Percentiles rank a stretch among this genome's conserved stretches.
phyloP scores from a whole-genome alignment of 2,113 vertebrate species.

The Hirundichthys speculiger region DNA sequence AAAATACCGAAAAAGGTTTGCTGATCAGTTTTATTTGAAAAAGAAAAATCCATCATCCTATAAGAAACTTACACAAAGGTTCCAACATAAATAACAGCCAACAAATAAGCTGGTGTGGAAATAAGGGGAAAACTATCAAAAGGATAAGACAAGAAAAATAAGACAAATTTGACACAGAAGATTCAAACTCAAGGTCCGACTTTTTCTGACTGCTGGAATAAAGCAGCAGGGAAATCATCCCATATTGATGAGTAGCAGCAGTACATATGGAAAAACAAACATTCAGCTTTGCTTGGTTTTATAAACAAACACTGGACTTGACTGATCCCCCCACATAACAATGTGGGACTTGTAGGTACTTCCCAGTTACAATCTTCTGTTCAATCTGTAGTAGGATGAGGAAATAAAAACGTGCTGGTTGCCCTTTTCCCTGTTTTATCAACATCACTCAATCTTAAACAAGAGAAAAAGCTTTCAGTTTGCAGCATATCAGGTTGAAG shows the following conservation, averaged over 20 bases:
- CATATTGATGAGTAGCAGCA: conserved; percentile 63
- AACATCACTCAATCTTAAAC: conserved; percentile 9
- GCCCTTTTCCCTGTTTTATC: conserved; percentile 1
- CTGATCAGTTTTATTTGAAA: conserved; percentile 63
- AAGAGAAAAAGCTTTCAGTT: conserved; percentile 17
- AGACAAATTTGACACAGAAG: conserved; percentile 29
- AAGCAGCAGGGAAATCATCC: conserved; percentile 25
- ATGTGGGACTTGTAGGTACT: conserved; percentile 47
- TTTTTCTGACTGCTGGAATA: conserved; percentile 11
- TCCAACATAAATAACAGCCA: conserved; percentile 45
- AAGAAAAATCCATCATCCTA: conserved; percentile 22
- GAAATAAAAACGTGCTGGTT: conserved; percentile 28
- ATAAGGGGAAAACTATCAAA: conserved; percentile 7
- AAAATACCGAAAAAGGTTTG: neutral
- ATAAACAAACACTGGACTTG: conserved; percentile 62
- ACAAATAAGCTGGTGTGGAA: conserved; percentile 10
- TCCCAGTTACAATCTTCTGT: conserved; percentile 35
- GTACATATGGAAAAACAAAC: conserved; percentile 23
- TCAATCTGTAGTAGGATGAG: conserved; percentile 16
- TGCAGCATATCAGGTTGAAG: conserved; percentile 30
- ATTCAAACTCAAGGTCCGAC: conserved; percentile 4
- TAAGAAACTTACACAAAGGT: conserved; percentile 33
- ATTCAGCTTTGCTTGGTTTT: conserved; percentile 42
- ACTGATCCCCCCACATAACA: conserved; percentile 30
- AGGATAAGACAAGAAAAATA: conserved; percentile 4